Base-by-base conservation (phyloP, 1,140 invertebrate species). In the Philopotamus ludificatus region DNA sequence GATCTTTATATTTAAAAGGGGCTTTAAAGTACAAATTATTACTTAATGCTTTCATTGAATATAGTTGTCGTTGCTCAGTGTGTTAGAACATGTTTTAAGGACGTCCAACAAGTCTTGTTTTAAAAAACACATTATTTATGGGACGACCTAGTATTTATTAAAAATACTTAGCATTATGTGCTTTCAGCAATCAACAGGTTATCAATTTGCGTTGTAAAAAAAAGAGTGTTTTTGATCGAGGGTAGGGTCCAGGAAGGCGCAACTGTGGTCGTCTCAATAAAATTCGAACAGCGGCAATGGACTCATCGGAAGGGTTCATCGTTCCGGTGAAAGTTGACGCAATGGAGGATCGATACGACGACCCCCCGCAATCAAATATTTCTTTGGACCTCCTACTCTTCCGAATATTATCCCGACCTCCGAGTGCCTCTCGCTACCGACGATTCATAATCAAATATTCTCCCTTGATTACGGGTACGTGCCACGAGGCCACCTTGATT, bases 181-280 rank as follows among this genome's bases (percentile, higher is more conserved):
- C n/a, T n/a, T n/a, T n/a, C n/a, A n/a, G n/a, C n/a, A n/a, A n/a
- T n/a, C n/a, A n/a, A n/a, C n/a, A n/a, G n/a, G n/a, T n/a, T n/a
- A n/a, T n/a, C n/a, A n/a, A n/a, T n/a, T n/a, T n/a, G n/a, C n/a
- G n/a, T n/a, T n/a, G n/a, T n/a, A n/a, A n/a, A n/a, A n/a, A n/a
- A n/a, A n/a, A n/a, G n/a, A n/a, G n/a, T n/a, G n/a, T n/a, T n/a
- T n/a, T n/a, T n/a, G n/a, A n/a, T n/a, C n/a, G 28, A 3, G 26
- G 26, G 59, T 45, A 34, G n/a, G 44, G 25, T 15, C 28, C 26
- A n/a, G 20, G 49, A 50, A 21, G 62, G 53, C 25, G 7, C 23
- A 22, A 16, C 23, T 68, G 64, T 63, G 66, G 66, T 59, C 61
- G 50, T 53, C 61, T 68, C 66, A 68, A 68, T 68, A 68, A 68